These are phyloP conservation scores for Drosophila tripunctata DNA, from an alignment of 2,888 invertebrate species.

Conservation along the genomic window DNA sequence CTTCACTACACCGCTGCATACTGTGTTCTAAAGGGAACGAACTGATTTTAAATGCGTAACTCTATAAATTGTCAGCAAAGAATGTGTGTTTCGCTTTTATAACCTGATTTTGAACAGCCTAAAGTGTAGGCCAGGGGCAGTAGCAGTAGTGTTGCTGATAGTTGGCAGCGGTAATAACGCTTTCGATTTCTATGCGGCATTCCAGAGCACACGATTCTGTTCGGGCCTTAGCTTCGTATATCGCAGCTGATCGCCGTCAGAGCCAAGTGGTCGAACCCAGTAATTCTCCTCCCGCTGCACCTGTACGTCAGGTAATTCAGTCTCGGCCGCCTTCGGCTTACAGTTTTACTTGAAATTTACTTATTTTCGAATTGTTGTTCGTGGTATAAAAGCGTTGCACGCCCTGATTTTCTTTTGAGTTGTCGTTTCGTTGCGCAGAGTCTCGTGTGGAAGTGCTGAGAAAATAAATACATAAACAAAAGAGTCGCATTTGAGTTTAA, in stretches of 20 bases:
- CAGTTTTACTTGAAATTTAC: constrained; percentile 47
- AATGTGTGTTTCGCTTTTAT: constrained; percentile 55
- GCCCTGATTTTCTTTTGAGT: constrained; percentile 84
- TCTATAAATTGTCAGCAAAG: constrained; percentile 61
- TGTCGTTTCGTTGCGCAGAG: constrained; percentile 84
- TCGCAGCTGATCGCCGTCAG: constrained; percentile 62
- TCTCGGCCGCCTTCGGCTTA: constrained; percentile 63
- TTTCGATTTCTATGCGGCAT: constrained; percentile 73
- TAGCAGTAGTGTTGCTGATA: constrained; percentile 6
- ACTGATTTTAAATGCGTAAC: constrained; percentile 65
- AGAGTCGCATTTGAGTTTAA: constrained; percentile 23
- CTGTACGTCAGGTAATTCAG: constrained; percentile 32
- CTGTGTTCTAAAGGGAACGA: constrained; percentile 14
- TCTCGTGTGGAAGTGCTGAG: constrained; percentile 83
- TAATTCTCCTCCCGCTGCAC: constrained; percentile 11
- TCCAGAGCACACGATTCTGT: constrained; percentile 61
- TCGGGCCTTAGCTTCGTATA: constrained; percentile 42
- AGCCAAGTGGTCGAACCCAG: constrained; percentile 7
- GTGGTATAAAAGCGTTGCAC: constrained; percentile 84
- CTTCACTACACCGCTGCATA: constrained; percentile 13
- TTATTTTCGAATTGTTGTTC: constrained; percentile 61
- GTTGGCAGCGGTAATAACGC: constrained; percentile 28
- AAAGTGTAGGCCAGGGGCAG: constrained; percentile 1
- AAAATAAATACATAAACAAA: background rate
- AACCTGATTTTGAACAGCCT: constrained; percentile 53